Conservation (phyloP, 2,888 invertebrate genomes). For the Catocala fraxini region DNA sequence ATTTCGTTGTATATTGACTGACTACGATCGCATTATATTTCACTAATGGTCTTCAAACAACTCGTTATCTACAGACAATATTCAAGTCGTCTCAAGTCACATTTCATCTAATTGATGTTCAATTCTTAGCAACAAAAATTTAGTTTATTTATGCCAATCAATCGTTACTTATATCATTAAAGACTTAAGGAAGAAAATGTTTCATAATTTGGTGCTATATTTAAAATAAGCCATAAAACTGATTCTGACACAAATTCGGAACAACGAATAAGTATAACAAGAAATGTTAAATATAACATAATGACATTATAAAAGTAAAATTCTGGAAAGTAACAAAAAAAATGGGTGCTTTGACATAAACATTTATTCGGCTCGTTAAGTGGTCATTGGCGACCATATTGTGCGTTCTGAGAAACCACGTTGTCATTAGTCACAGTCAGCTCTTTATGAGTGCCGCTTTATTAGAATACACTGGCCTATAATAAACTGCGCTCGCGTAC, state of each 20-base stretch:
- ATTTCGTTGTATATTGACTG: conserved; percentile 16
- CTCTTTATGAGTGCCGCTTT: conserved; percentile 40
- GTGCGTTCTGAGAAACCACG: conserved; percentile 40
- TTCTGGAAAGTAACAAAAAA: conserved; percentile 43
- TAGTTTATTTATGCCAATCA: conserved; percentile 17
- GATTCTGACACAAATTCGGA: conserved; percentile 36
- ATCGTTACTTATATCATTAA: conserved; percentile 17
- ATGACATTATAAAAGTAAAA: conserved; percentile 31
- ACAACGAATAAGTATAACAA: conserved; percentile 33
- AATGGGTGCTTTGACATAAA: conserved; percentile 28
- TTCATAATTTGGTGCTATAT: conserved; percentile 23
- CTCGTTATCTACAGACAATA: conserved; percentile 32
- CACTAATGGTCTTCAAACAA: conserved; percentile 48
- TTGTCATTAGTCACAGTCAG: conserved; percentile 38
- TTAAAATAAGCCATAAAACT: conserved; percentile 38
- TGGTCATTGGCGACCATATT: conserved; percentile 36
- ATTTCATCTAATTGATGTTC: conserved; percentile 20
- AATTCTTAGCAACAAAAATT: conserved; percentile 23
- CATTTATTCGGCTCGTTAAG: conserved; percentile 42
- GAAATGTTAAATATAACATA: conserved; percentile 36
- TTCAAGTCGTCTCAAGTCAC: conserved; percentile 20
- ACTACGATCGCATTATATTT: conserved; percentile 30
- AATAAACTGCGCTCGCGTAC: conserved; percentile 32
- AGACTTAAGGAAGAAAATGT: conserved; percentile 8
- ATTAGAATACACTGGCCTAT: conserved; percentile 36